These are phyloP conservation scores for Acropternis orthonyx DNA, from an alignment of 2,797 vertebrate genomes.

Conservation along the genomic window DNA sequence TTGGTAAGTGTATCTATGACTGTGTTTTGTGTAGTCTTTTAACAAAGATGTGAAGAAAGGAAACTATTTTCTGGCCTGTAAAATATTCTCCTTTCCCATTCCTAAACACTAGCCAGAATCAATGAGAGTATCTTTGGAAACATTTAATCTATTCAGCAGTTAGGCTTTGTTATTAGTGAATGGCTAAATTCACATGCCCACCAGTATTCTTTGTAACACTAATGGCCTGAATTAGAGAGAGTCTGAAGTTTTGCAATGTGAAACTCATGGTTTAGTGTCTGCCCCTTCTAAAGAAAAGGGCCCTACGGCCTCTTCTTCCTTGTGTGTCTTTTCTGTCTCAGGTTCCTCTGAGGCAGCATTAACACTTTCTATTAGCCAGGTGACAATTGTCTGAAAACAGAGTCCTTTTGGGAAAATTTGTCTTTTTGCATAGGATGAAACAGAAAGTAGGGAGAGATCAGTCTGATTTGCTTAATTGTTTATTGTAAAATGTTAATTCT, in stretches of 20 bases:
- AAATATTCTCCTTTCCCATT: background rate
- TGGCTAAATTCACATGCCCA: background rate
- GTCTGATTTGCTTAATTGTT: background rate
- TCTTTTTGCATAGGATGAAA: background rate
- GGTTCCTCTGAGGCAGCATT: background rate
- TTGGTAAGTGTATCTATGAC: background rate
- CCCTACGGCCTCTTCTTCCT: background rate
- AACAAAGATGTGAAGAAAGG: background rate
- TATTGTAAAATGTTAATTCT: background rate
- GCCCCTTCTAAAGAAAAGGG: background rate
- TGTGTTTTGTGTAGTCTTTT: background rate
- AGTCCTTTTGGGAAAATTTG: background rate
- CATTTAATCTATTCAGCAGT: background rate
- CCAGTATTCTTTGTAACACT: background rate
- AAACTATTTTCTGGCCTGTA: background rate
- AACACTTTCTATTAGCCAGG: background rate
- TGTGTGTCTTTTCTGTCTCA: background rate
- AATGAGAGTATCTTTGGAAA: background rate
- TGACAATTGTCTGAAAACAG: background rate
- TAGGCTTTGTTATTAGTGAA: constrained; percentile 3
- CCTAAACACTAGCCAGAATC: background rate
- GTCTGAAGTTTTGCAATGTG: background rate
- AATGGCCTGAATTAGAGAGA: background rate
- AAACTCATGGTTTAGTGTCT: background rate
- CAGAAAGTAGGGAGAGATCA: background rate